Conservation (phyloP, 2,797 vertebrate genomes). For the Lophotriccus pileatus region DNA sequence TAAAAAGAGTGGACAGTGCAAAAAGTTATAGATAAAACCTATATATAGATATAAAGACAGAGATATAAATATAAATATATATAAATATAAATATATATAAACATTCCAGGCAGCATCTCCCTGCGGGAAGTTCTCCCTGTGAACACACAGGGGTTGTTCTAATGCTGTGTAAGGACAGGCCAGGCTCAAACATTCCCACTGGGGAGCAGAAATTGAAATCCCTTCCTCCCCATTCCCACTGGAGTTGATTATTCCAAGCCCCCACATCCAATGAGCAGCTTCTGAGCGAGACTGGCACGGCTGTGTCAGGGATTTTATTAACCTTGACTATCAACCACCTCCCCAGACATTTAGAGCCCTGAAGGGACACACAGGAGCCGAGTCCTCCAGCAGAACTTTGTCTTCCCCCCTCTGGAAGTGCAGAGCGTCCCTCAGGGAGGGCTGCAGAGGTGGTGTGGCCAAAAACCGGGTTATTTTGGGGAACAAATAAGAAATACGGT, state of each 20-base stretch:
- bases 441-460: background rate
- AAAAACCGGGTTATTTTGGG: background rate
- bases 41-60: background rate
- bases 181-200: background rate
- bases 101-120: background rate
- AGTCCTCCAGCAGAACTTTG: background rate
- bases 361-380: background rate
- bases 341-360: background rate
- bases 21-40: background rate
- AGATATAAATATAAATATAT: background rate
- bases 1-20: background rate
- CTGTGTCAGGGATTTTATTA: slow-evolving; percentile 14
- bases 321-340: background rate
- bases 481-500: background rate
- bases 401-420: background rate
- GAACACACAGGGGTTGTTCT: background rate
- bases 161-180: no score
- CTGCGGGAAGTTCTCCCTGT: background rate
- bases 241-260: background rate
- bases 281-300: background rate
- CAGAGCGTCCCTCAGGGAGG: background rate
- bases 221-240: background rate
- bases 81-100: no score
- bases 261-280: background rate
- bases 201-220: background rate